These are phyloP conservation scores for Cetonia aurata DNA, from an alignment of 2,888 invertebrate genomes.

Conservation along the genomic window DNA sequence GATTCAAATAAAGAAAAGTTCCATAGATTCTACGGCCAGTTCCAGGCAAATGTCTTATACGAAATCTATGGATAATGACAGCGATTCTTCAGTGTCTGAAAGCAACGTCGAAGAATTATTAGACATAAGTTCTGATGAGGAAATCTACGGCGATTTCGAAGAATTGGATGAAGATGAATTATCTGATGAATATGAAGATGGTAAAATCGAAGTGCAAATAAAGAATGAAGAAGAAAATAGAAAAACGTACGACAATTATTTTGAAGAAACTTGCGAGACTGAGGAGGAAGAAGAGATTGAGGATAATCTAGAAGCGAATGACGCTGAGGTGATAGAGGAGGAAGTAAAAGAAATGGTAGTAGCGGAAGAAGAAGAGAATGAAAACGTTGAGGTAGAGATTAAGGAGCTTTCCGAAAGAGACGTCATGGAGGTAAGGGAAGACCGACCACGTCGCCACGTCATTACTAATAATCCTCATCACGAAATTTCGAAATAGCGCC, in stretches of 20 bases:
- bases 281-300: slow-evolving; percentile 54
- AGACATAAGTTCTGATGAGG: slow-evolving; percentile 59
- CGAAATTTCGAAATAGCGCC: not conserved
- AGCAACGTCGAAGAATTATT: slow-evolving; percentile 65
- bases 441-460: slow-evolving; percentile 10
- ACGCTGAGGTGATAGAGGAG: slow-evolving; percentile 52
- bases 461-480: slow-evolving; percentile 22
- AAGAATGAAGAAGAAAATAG: slow-evolving; percentile 45
- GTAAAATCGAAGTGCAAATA: slow-evolving; percentile 40
- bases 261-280: slow-evolving; percentile 62
- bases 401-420: slow-evolving; percentile 62
- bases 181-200: slow-evolving; percentile 60
- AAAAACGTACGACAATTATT: slow-evolving; percentile 42
- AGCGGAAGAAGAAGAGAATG: slow-evolving; percentile 52
- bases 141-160: slow-evolving; percentile 60
- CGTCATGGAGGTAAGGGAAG: slow-evolving; percentile 61
- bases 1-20: slow-evolving; percentile 58
- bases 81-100: slow-evolving; percentile 65
- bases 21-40: slow-evolving; percentile 63
- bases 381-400: slow-evolving; percentile 52
- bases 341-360: slow-evolving; percentile 44
- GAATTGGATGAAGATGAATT: slow-evolving; percentile 64
- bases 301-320: slow-evolving; percentile 51
- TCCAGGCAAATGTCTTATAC: slow-evolving; percentile 65
- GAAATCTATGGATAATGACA: slow-evolving; percentile 64